Conservation (phyloP, 1,140 invertebrate genomes). For the Drosophila sp. region DNA sequence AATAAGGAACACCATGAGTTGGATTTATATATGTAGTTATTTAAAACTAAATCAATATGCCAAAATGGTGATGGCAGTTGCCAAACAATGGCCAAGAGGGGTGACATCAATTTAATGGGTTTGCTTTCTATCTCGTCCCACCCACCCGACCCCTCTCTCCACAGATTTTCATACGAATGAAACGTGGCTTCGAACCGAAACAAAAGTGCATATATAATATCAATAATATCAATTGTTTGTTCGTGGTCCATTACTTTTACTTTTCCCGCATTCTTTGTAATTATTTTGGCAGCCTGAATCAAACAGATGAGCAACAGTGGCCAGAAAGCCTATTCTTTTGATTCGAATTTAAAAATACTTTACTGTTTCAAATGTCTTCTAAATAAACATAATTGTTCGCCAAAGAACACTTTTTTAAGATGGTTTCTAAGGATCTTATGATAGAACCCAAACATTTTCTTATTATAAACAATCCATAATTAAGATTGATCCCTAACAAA, state of each 20-base stretch:
- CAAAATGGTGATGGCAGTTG: constrained; percentile 50
- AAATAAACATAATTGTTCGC: too few species aligned
- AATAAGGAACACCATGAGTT: constrained; percentile 14
- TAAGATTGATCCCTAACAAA: too few species aligned
- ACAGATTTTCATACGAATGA: too few species aligned
- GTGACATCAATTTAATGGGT: neutral
- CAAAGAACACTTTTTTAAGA: too few species aligned
- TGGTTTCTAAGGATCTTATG: too few species aligned
- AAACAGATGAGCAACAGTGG: constrained; percentile 42
- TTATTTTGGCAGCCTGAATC: too few species aligned
- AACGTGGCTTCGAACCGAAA: too few species aligned
- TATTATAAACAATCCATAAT: too few species aligned
- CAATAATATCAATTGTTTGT: constrained; percentile 10
- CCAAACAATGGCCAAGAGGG: constrained; percentile 47
- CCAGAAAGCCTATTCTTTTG: neutral
- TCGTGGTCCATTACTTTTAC: neutral
- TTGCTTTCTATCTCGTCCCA: neutral
- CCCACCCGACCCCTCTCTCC: neutral
- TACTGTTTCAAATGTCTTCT: too few species aligned
- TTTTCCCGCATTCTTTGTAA: too few species aligned
- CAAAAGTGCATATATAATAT: constrained; percentile 48
- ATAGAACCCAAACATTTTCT: too few species aligned
- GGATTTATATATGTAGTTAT: constrained; percentile 33
- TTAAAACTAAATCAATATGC: constrained; percentile 71
- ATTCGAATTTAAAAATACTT: too few species aligned